Evolutionary conservation across 2,888 invertebrate genomes (phyloP).

Genomic region (Cerastis leucographa): DNA sequence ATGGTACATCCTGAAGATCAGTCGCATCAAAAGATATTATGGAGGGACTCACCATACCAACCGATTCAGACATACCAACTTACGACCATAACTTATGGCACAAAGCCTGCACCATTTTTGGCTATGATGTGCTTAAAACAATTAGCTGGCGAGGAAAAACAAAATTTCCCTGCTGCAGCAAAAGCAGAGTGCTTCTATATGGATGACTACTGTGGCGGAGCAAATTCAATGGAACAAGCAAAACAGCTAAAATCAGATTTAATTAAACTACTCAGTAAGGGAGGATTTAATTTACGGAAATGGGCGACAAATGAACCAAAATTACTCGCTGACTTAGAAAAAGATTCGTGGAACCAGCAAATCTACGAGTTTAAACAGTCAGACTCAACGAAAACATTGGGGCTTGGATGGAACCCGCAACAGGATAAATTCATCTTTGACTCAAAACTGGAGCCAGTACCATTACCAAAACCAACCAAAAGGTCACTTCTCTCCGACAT

Average conservation of each 20-base stretch:
- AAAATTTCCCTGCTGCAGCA: too few relatives aligned
- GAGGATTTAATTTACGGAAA: not conserved
- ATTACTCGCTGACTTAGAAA: not conserved
- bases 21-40: not conserved
- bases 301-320: constrained; percentile 2
- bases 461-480: too few relatives aligned
- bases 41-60: not conserved
- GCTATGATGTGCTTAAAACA: too few relatives aligned
- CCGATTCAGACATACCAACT: not conserved
- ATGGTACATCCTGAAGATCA: constrained; percentile 8
- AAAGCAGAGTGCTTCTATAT: too few relatives aligned
- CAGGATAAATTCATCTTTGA: too few relatives aligned
- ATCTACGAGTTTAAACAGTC: not conserved
- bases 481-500: too few relatives aligned
- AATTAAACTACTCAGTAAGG: not conserved
- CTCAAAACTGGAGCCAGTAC: too few relatives aligned
- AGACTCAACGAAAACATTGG: too few relatives aligned
- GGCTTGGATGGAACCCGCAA: too few relatives aligned
- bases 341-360: not conserved
- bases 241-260: not conserved
- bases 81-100: not conserved
- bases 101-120: not conserved
- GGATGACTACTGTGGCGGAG: too few relatives aligned
- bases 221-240: not conserved
- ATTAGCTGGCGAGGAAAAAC: too few relatives aligned